Conservation (phyloP, 2,113 vertebrate genomes). For the Melanostigma gelatinosum region DNA sequence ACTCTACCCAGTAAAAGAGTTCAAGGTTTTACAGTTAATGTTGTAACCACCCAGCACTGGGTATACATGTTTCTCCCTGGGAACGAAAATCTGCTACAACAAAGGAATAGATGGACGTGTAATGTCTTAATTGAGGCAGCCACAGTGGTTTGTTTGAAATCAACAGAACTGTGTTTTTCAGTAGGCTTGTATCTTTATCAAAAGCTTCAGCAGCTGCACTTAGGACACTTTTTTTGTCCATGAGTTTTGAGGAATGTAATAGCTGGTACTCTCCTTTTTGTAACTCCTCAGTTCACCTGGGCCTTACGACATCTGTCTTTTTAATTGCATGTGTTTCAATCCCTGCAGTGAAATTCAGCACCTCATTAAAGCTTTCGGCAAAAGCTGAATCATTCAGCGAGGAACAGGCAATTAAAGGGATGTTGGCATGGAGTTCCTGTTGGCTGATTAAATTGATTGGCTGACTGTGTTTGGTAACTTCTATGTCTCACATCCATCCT, state of each 20-base stretch:
- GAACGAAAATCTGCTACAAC: slow-evolving; percentile 1
- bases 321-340: slow-evolving; percentile 72
- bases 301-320: slow-evolving; percentile 55
- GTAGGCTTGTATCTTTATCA: slow-evolving; percentile 3
- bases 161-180: not conserved
- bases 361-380: slow-evolving; percentile 71
- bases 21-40: not conserved
- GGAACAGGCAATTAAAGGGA: slow-evolving; percentile 74
- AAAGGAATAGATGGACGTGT: slow-evolving; percentile 8
- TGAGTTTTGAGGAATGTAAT: slow-evolving; percentile 26
- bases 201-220: not conserved
- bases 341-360: slow-evolving; percentile 70
- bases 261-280: slow-evolving; percentile 35
- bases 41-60: not conserved
- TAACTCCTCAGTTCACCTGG: slow-evolving; percentile 54
- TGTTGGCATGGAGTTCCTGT: slow-evolving; percentile 63
- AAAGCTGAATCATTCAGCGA: slow-evolving; percentile 63
- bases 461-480: slow-evolving; percentile 46
- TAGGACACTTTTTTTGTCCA: slow-evolving; percentile 32
- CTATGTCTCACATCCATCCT: slow-evolving; percentile 34
- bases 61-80: slow-evolving; percentile 3
- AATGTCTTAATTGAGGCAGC: slow-evolving; percentile 4
- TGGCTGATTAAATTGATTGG: slow-evolving; percentile 71
- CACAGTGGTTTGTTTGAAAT: slow-evolving; percentile 15
- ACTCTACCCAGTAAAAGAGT: slow-evolving; percentile 1